Evolutionary conservation across 1,140 invertebrate species (phyloP).

Genomic region (Pseudomyrmex pallidus): DNA sequence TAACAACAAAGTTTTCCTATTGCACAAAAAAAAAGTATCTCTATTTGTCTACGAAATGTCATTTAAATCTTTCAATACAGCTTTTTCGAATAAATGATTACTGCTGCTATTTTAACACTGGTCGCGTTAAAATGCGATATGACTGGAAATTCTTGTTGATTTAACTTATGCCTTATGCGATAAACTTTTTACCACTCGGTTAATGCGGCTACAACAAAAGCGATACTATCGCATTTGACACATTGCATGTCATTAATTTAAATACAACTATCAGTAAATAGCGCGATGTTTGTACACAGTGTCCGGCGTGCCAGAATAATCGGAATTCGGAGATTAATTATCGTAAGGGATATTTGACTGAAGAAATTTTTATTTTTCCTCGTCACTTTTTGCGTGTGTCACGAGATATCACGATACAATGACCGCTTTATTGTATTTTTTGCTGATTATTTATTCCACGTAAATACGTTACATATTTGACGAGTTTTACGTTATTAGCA

Average conservation of each 20-base stretch:
- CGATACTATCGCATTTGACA: conserved; percentile 55
- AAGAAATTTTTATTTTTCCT: conserved; percentile 17
- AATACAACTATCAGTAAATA: conserved; percentile 28
- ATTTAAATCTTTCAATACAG: neutral
- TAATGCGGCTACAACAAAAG: conserved; percentile 37
- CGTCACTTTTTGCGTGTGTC: neutral
- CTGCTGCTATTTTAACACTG: conserved; percentile 22
- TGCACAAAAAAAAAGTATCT: neutral
- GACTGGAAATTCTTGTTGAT: conserved; percentile 44
- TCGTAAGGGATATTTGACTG: conserved; percentile 7
- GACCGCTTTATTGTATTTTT: neutral
- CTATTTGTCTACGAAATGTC: neutral
- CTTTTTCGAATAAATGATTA: conserved; percentile 25
- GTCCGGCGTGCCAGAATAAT: neutral
- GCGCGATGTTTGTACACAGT: conserved; percentile 9
- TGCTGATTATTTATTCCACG: neutral
- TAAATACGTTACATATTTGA: neutral
- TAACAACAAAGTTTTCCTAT: neutral
- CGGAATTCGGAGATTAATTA: neutral
- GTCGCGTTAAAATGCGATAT: conserved; percentile 35
- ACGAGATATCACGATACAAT: neutral
- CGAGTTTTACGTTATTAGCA: conserved; percentile 28
- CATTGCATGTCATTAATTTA: conserved; percentile 57
- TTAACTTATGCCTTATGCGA: conserved; percentile 34
- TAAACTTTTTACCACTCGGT: conserved; percentile 47